These are phyloP conservation scores for Hyla sarda DNA, from an alignment of 2,113 vertebrate genomes.

Conservation along the genomic window DNA sequence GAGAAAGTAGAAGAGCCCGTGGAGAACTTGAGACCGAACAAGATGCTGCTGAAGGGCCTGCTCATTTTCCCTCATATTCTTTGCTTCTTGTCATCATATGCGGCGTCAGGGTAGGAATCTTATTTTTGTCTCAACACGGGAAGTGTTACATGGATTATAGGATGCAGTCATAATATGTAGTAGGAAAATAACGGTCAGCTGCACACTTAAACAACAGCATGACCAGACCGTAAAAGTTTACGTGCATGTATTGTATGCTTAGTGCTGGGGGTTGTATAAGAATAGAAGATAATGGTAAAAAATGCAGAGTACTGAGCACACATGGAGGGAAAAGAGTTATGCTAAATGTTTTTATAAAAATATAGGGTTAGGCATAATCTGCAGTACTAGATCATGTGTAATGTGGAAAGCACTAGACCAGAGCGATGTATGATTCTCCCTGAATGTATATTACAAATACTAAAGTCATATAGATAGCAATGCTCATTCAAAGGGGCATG, in stretches of 20 bases:
- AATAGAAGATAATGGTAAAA: not conserved
- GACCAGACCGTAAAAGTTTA: not conserved
- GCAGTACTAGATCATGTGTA: not conserved
- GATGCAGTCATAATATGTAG: not conserved
- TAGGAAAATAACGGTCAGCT: not conserved
- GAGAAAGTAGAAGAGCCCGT: constrained; percentile 9
- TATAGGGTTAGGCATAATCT: not conserved
- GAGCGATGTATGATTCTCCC: not conserved
- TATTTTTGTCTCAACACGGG: not conserved
- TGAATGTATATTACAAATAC: not conserved
- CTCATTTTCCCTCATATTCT: constrained; percentile 32
- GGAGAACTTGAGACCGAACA: constrained; percentile 29
- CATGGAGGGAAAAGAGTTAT: not conserved
- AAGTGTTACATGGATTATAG: constrained; percentile 20
- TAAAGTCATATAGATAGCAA: not conserved
- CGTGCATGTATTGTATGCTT: not conserved
- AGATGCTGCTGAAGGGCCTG: constrained; percentile 47
- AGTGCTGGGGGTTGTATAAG: not conserved
- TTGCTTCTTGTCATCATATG: constrained; percentile 41
- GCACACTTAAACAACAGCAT: too few species aligned
- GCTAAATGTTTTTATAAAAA: not conserved
- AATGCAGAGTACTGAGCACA: not conserved
- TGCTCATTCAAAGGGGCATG: too few species aligned
- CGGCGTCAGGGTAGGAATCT: constrained; percentile 48
- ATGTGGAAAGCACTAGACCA: too few species aligned